Conservation (phyloP, 2,888 invertebrate species). For the Leucoma salicis region DNA sequence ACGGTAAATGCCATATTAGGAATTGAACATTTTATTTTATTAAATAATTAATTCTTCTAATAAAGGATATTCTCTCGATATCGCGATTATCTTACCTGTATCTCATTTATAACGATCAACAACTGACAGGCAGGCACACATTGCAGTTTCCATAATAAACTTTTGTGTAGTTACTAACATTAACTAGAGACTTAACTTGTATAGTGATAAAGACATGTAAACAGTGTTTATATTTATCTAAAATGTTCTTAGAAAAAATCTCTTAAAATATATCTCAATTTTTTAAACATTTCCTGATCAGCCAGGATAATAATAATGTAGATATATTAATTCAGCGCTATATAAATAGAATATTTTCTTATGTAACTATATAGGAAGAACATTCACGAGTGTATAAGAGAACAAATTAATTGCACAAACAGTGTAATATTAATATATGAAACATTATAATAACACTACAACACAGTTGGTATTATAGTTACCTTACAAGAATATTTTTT, state of each 20-base stretch:
- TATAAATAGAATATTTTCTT: conserved; percentile 75
- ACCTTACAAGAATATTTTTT: conserved; percentile 16
- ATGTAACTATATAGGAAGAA: conserved; percentile 73
- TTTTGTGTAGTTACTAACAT: conserved; percentile 47
- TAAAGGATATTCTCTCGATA: conserved; percentile 49
- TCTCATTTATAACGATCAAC: conserved; percentile 46
- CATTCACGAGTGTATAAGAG: conserved; percentile 65
- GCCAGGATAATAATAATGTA: conserved; percentile 49
- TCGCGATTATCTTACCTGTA: conserved; percentile 42
- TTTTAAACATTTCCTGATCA: conserved; percentile 51
- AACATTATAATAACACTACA: conserved; percentile 40
- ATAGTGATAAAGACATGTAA: conserved; percentile 73
- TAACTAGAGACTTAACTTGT: conserved; percentile 63
- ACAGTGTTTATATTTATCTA: conserved; percentile 67
- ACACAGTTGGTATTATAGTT: conserved; percentile 28
- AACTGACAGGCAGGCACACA: conserved; percentile 62
- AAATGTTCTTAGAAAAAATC: conserved; percentile 75
- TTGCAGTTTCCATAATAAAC: conserved; percentile 48
- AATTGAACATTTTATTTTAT: conserved; percentile 64
- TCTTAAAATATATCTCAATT: conserved; percentile 80
- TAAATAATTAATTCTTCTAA: conserved; percentile 47
- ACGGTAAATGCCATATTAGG: conserved; percentile 81
- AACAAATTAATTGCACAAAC: conserved; percentile 75
- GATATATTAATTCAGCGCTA: conserved; percentile 62
- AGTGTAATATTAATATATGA: conserved; percentile 58